Evolutionary conservation across 2,888 invertebrate species (phyloP).

Genomic region (Elmis aenea): DNA sequence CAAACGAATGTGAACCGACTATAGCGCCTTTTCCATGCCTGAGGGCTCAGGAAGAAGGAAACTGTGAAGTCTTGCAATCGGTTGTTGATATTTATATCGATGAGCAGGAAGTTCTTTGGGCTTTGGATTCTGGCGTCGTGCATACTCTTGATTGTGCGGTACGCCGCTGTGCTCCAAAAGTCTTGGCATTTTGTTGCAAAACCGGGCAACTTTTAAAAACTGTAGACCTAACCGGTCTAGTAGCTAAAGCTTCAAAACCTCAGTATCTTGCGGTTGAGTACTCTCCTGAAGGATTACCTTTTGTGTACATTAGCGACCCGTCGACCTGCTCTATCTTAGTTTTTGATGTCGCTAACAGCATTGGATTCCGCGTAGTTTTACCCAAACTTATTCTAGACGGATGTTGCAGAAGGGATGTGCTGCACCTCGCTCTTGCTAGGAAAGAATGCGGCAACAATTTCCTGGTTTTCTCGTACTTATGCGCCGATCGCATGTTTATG

Average conservation of each 20-base stretch:
- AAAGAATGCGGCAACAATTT: conserved; percentile 54
- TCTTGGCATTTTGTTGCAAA: conserved; percentile 57
- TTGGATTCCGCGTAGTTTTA: conserved; percentile 60
- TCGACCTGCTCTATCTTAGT: conserved; percentile 63
- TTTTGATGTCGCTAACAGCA: conserved; percentile 58
- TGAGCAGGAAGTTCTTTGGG: conserved; percentile 63
- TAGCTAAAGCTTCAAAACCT: conserved; percentile 56
- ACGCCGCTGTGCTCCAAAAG: conserved; percentile 64
- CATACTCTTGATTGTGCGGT: conserved; percentile 62
- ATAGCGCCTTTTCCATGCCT: conserved; percentile 61
- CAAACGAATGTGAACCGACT: conserved; percentile 47
- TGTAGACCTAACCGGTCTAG: conserved; percentile 56
- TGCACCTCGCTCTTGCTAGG: conserved; percentile 61
- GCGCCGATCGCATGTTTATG: conserved; percentile 58
- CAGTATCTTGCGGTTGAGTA: conserved; percentile 69
- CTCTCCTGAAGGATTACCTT: conserved; percentile 54
- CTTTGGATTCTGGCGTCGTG: conserved; percentile 65
- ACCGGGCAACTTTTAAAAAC: conserved; percentile 58
- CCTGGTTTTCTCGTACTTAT: conserved; percentile 60
- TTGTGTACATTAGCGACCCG: conserved; percentile 65
- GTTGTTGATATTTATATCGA: conserved; percentile 64
- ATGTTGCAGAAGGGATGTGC: conserved; percentile 54
- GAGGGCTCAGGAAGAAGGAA: conserved; percentile 60
- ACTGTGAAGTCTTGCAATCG: conserved; percentile 61
- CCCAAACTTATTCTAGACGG: conserved; percentile 53